phyloP scores from a whole-genome alignment of 2,888 invertebrate genomes.

The Lamellibrachia columna region DNA sequence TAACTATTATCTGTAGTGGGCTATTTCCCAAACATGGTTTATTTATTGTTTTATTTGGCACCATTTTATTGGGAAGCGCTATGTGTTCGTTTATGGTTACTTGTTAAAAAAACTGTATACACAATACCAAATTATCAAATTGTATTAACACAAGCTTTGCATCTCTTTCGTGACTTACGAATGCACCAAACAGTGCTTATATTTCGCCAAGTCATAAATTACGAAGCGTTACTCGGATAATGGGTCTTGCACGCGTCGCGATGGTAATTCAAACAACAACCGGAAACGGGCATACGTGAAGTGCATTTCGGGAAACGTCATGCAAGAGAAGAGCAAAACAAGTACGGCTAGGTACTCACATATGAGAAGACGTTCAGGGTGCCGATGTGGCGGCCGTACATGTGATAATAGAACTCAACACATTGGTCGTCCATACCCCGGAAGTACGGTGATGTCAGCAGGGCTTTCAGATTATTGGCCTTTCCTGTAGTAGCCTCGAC shows the following conservation, averaged over 20 bases:
- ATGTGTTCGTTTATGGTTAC: no score
- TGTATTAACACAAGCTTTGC: no score
- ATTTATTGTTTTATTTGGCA: no score
- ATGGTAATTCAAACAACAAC: background rate
- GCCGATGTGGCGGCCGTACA: slow-evolving; percentile 53
- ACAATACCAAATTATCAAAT: no score
- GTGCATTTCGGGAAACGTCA: background rate
- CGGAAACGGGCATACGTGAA: background rate
- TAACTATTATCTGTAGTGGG: no score
- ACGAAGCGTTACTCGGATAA: background rate
- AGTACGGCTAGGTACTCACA: background rate
- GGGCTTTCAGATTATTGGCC: slow-evolving; percentile 49
- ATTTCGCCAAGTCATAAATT: background rate
- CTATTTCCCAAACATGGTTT: no score
- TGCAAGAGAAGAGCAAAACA: no score
- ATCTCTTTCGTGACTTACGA: background rate
- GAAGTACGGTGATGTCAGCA: slow-evolving; percentile 54
- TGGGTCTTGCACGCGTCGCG: background rate
- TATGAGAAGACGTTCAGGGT: slow-evolving; percentile 44
- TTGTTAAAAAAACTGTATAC: no score
- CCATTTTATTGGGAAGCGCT: no score
- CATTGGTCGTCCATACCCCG: slow-evolving; percentile 53
- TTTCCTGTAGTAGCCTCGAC: slow-evolving; percentile 54
- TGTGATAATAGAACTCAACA: slow-evolving; percentile 54
- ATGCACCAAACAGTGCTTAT: background rate